Evolutionary conservation across 1,140 invertebrate species (phyloP).

Genomic region (Macrobrachium nipponense): DNA sequence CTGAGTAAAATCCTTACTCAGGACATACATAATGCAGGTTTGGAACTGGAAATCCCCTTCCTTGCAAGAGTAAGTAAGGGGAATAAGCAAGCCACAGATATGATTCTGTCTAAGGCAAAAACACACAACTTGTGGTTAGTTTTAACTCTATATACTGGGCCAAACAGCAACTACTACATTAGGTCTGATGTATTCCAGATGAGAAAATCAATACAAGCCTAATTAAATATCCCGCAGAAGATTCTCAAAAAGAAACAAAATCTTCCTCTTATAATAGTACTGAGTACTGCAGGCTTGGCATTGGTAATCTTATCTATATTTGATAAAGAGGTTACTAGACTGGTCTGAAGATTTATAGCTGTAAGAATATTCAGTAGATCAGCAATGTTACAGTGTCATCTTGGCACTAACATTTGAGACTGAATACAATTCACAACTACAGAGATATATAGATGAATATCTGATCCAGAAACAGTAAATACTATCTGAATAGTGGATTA

Average conservation of each 20-base stretch:
- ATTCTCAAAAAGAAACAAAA: too few relatives aligned
- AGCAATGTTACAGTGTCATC: not conserved
- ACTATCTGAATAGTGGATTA: constrained; percentile 32
- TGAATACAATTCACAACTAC: constrained; percentile 35
- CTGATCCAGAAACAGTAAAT: constrained; percentile 26
- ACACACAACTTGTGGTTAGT: constrained; percentile 21
- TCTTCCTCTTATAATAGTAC: too few relatives aligned
- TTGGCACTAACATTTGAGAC: not conserved
- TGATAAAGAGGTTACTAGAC: constrained; percentile 18
- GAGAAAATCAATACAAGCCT: not conserved
- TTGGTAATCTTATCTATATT: constrained; percentile 4
- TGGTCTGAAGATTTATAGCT: constrained; percentile 1
- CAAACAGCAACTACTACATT: constrained; percentile 25
- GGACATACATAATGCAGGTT: too few relatives aligned
- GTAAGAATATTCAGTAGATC: not conserved
- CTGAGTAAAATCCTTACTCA: too few relatives aligned
- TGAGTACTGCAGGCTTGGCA: too few relatives aligned
- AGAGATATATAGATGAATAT: constrained; percentile 37
- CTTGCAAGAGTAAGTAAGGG: constrained; percentile 14
- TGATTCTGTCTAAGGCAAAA: constrained; percentile 14
- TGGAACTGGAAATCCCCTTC: constrained; percentile 8
- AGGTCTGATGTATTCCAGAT: constrained; percentile 21
- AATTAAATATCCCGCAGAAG: too few relatives aligned
- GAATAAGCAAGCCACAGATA: constrained; percentile 18
- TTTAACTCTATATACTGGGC: constrained; percentile 16